A percentile compares a stretch with the other conserved stretches of the same genome.
Conservation (phyloP, 2,797 vertebrate species). For the Chanos chanos region DNA sequence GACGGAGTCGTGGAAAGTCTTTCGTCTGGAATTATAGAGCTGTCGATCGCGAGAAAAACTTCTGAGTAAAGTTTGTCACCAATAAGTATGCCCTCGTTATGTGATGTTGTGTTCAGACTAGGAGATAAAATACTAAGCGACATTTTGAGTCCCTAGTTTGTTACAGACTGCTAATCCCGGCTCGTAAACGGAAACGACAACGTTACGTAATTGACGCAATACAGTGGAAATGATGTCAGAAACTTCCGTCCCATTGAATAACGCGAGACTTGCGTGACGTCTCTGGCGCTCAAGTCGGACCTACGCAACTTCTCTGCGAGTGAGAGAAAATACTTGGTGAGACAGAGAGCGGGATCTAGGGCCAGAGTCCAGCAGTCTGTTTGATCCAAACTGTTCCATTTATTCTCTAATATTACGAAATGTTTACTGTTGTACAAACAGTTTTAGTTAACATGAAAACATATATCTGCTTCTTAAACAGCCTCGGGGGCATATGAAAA, state of each 20-base stretch:
- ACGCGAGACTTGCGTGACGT: background rate
- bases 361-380: no score
- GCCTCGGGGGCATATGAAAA: no score
- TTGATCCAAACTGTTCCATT: no score
- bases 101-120: background rate
- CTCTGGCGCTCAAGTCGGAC: no score
- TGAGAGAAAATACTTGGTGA: no score
- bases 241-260: background rate
- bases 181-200: constrained; percentile 22
- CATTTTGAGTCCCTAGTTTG: constrained; percentile 22
- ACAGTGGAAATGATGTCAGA: constrained; percentile 5
- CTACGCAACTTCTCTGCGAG: no score
- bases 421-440: no score
- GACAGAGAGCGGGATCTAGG: no score
- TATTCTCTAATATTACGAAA: no score
- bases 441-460: no score
- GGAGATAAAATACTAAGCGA: constrained; percentile 49
- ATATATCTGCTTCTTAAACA: no score
- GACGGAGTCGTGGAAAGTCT: constrained; percentile 78
- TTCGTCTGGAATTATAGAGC: constrained; percentile 78
- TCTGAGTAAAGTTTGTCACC: constrained; percentile 77
- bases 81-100: constrained; percentile 67
- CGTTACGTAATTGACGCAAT: constrained; percentile 17
- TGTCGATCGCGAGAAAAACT: constrained; percentile 78
- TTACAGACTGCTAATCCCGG: constrained; percentile 13